Conservation (phyloP, 2,888 invertebrate genomes). For the Dioctria rufipes region DNA sequence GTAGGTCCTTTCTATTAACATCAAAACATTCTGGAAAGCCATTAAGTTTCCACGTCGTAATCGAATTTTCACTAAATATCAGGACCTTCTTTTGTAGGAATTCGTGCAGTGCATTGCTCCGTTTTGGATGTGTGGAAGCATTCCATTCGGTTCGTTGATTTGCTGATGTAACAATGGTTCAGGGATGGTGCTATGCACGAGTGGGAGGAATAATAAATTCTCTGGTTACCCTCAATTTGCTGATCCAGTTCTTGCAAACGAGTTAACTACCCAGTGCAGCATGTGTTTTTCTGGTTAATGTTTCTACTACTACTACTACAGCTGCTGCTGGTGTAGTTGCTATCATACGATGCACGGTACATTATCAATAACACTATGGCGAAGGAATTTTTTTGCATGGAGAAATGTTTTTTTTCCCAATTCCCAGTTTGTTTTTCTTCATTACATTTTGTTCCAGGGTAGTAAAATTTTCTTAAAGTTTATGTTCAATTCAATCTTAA, state of each 20-base stretch:
- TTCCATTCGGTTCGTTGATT: conserved; percentile 43
- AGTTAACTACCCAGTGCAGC: no score
- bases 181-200: not conserved
- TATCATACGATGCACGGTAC: no score
- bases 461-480: no score
- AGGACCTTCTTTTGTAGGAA: conserved; percentile 23
- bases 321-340: no score
- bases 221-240: conserved; percentile 6
- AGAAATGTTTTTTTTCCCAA: no score
- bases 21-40: conserved; percentile 29
- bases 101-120: conserved; percentile 32
- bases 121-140: conserved; percentile 23
- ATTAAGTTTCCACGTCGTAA: conserved; percentile 37
- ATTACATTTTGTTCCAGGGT: no score
- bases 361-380: no score
- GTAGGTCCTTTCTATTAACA: conserved; percentile 15
- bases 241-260: conserved; percentile 3
- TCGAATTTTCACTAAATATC: conserved; percentile 42
- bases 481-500: no score
- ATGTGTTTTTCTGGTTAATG: no score
- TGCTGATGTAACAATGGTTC: conserved; percentile 26
- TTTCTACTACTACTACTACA: no score
- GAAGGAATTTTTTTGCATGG: no score
- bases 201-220: conserved; percentile 31
- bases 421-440: no score